phyloP scores from a whole-genome alignment of 2,797 vertebrate genomes.

The Pseudochirops corinnae region DNA sequence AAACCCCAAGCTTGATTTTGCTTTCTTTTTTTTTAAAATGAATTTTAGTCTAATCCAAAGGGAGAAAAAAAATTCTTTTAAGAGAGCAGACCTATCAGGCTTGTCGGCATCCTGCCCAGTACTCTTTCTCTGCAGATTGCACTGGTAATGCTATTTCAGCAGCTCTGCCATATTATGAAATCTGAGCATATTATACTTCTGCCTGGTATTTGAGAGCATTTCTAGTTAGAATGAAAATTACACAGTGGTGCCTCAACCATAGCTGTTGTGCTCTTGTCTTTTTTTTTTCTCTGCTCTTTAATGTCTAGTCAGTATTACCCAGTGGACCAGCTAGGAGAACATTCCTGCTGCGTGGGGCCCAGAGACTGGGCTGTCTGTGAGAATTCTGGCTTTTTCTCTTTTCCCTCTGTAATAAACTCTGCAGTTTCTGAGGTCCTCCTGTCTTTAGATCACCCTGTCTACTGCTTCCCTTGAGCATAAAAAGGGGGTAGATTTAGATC shows the following conservation, averaged over 20 bases:
- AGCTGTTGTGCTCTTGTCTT: not conserved
- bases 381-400: not conserved
- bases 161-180: not conserved
- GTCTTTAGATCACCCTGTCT: constrained; percentile 18
- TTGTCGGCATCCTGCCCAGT: not conserved
- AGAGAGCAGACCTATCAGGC: not conserved
- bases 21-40: not conserved
- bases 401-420: constrained; percentile 15
- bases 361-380: not conserved
- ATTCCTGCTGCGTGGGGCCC: constrained; percentile 11
- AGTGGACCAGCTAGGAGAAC: constrained; percentile 23
- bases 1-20: not conserved
- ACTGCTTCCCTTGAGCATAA: not conserved
- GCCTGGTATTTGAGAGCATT: constrained; percentile 20
- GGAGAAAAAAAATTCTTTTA: constrained; percentile 19
- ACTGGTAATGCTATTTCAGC: not conserved
- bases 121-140: not conserved
- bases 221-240: constrained; percentile 4
- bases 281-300: not conserved
- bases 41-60: constrained; percentile 32
- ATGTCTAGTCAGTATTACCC: not conserved
- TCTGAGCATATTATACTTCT: constrained; percentile 10
- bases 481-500: constrained; percentile 28
- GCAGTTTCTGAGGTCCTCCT: constrained; percentile 34
- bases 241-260: not conserved